phyloP scores from a whole-genome alignment of 92 coral and sea anemone genomes.

The Muricea muricata region DNA sequence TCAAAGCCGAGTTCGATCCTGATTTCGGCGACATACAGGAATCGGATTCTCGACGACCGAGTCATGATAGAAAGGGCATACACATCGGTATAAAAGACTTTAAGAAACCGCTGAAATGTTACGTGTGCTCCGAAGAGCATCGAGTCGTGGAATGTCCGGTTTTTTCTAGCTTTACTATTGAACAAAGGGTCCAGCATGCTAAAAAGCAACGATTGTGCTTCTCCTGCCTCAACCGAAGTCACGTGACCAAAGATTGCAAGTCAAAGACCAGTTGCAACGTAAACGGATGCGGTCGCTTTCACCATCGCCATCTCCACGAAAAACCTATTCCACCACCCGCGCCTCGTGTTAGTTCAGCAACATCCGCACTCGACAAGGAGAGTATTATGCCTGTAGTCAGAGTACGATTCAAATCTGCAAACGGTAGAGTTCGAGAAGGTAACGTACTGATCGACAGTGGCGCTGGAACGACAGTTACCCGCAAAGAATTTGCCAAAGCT shows the following conservation, averaged over 20 bases:
- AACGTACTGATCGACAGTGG: conserved; percentile 65
- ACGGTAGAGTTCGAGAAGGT: conserved; percentile 57
- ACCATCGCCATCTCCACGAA: conserved; percentile 46
- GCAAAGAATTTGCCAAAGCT: conserved; percentile 38
- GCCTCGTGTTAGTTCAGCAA: background rate
- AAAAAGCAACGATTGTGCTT: conserved; percentile 16
- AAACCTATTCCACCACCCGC: conserved; percentile 27
- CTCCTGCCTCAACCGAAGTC: too few relatives aligned
- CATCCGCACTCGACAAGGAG: too few relatives aligned
- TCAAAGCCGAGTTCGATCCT: conserved; percentile 43
- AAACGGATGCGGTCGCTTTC: conserved; percentile 43
- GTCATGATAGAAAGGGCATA: conserved; percentile 22
- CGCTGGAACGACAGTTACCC: too few relatives aligned
- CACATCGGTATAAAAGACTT: background rate
- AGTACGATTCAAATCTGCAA: conserved; percentile 51
- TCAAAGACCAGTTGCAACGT: conserved; percentile 19
- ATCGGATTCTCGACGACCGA: background rate
- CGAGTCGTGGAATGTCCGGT: too few relatives aligned
- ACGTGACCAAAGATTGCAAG: too few relatives aligned
- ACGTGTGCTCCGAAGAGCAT: too few relatives aligned
- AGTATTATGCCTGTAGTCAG: conserved; percentile 58
- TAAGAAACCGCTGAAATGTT: conserved; percentile 15
- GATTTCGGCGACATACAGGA: background rate
- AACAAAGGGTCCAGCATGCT: conserved; percentile 35
- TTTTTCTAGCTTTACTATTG: background rate